These are phyloP conservation scores for Whitmania pigra DNA, from an alignment of 1,140 invertebrate species.

Conservation along the genomic window DNA sequence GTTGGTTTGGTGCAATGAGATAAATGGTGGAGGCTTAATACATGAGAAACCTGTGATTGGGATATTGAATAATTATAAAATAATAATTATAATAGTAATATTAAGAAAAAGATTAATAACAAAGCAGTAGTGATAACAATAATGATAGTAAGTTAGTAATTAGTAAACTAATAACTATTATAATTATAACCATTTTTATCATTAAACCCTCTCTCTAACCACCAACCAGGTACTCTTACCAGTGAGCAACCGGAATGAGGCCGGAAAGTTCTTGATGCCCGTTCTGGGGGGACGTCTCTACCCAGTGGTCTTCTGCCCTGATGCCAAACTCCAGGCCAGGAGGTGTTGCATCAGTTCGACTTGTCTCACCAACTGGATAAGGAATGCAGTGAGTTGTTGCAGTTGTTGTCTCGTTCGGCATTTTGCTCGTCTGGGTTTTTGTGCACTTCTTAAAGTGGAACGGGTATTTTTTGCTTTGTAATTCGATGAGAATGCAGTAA, in stretches of 20 bases:
- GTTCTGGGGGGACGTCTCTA: constrained; percentile 58
- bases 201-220: too few species aligned
- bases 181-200: too few species aligned
- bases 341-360: constrained; percentile 57
- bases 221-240: constrained; percentile 47
- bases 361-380: constrained; percentile 56
- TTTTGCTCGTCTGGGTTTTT: too few species aligned
- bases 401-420: not conserved
- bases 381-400: constrained; percentile 51
- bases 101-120: too few species aligned
- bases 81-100: constrained; percentile 5
- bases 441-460: too few species aligned
- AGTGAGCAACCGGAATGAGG: constrained; percentile 51
- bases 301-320: constrained; percentile 48
- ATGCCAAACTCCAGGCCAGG: constrained; percentile 47
- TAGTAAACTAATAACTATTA: too few species aligned
- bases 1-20: not conserved
- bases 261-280: constrained; percentile 55
- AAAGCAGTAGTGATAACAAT: too few species aligned
- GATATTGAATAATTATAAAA: not conserved
- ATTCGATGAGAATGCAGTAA: too few species aligned
- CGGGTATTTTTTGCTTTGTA: too few species aligned
- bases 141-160: too few species aligned
- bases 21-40: not conserved
- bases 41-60: not conserved